A percentile compares a stretch with the other conserved stretches of the same genome.
phyloP scores from a whole-genome alignment of 2,113 vertebrate species.

The Oryzias javanicus region DNA sequence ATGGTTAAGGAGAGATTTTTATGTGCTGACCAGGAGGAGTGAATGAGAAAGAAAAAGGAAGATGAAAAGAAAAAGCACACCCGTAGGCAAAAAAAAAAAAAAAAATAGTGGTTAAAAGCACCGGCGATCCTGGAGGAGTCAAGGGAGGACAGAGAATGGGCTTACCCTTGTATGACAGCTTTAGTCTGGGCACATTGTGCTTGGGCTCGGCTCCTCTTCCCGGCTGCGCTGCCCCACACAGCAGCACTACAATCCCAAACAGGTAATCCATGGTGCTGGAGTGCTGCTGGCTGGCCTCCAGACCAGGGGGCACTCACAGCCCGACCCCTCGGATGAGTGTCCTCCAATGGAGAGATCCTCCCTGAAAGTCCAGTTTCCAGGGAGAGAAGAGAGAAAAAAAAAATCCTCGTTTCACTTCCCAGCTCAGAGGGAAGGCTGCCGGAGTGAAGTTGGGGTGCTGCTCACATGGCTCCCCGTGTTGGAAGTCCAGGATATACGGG shows the following conservation, averaged over 20 bases:
- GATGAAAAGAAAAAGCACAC: slow-evolving; percentile 52
- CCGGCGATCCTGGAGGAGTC: slow-evolving; percentile 38
- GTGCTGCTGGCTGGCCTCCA: slow-evolving; percentile 73
- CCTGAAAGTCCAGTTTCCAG: slow-evolving; percentile 51
- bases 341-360: slow-evolving; percentile 53
- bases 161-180: slow-evolving; percentile 96
- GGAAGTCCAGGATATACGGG: slow-evolving; percentile 67
- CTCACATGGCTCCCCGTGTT: slow-evolving; percentile 77
- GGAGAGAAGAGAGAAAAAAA: slow-evolving; percentile 3
- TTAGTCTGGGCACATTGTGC: slow-evolving; percentile 93
- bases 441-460: slow-evolving; percentile 55
- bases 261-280: slow-evolving; percentile 91
- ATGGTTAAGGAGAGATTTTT: slow-evolving; percentile 42
- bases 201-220: slow-evolving; percentile 83
- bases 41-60: slow-evolving; percentile 38
- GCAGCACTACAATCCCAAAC: slow-evolving; percentile 86
- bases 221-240: slow-evolving; percentile 85
- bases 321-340: slow-evolving; percentile 62
- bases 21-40: slow-evolving; percentile 42
- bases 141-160: slow-evolving; percentile 31
- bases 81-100: slow-evolving; percentile 28
- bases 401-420: slow-evolving; percentile 61
- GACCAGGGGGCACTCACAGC: slow-evolving; percentile 74
- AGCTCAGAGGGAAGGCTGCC: slow-evolving; percentile 38
- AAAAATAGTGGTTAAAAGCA: slow-evolving; percentile 31